Percentiles rank a stretch among this genome's conserved stretches.
Conservation (phyloP, 2,797 vertebrate species). For the Micromesistius poutassou region DNA sequence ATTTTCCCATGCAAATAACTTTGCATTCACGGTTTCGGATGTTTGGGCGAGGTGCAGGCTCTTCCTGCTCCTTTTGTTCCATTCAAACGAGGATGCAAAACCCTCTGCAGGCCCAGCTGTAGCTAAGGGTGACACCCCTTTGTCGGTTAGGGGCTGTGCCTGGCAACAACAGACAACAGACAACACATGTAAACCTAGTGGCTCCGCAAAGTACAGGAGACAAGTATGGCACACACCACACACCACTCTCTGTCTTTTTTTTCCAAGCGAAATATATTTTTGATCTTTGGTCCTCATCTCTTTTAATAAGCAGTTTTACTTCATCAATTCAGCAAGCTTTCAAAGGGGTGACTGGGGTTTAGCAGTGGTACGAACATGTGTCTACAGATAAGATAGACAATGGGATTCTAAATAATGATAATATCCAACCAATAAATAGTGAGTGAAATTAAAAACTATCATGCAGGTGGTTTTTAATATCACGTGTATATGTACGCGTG, state of each 20-base stretch:
- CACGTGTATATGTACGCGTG: too few species aligned
- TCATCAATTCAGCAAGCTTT: too few species aligned
- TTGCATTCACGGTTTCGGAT: slow-evolving; percentile 63
- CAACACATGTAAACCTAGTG: neutral
- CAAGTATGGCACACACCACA: neutral
- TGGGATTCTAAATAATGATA: neutral
- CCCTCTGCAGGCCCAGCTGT: slow-evolving; percentile 9
- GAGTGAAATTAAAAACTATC: neutral
- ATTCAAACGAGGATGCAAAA: slow-evolving; percentile 69
- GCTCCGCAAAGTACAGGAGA: neutral
- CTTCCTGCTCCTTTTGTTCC: slow-evolving; percentile 52
- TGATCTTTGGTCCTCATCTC: neutral
- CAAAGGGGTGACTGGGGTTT: neutral
- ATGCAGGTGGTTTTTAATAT: too few species aligned
- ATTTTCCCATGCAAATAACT: slow-evolving; percentile 79
- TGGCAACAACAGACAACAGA: neutral
- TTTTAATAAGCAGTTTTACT: too few species aligned
- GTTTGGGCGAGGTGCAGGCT: slow-evolving; percentile 30
- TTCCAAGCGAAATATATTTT: neutral
- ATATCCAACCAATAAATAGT: neutral
- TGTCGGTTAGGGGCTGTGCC: neutral
- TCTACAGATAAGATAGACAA: neutral
- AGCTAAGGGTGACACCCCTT: slow-evolving; percentile 16
- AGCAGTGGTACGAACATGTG: neutral
- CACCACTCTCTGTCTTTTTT: too few species aligned